A percentile compares a stretch with the other conserved stretches of the same genome.
Evolutionary conservation across 35 echinoderm and acorn worm species (phyloP).

Genomic region (Hemicentrotus pulcherrimus): DNA sequence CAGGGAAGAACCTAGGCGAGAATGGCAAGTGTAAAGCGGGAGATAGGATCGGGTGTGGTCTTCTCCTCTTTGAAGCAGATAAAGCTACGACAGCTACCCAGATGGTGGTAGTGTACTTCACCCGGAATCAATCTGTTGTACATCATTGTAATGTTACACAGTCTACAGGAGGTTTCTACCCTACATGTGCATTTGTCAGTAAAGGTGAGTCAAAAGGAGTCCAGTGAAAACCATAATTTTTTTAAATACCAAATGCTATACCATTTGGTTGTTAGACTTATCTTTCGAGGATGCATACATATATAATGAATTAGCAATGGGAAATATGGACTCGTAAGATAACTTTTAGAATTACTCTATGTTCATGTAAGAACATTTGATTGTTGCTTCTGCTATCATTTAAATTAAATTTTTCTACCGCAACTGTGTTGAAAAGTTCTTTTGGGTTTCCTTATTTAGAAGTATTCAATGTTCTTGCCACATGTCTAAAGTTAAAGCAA

Average conservation of each 20-base stretch:
- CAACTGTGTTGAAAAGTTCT: too few relatives aligned
- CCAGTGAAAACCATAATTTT: background rate
- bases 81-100: slow-evolving; percentile 21
- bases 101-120: slow-evolving; percentile 89
- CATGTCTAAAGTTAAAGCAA: too few relatives aligned
- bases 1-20: slow-evolving; percentile 68
- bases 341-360: too few relatives aligned
- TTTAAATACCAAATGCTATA: background rate
- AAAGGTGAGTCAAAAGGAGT: slow-evolving; percentile 56
- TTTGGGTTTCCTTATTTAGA: too few relatives aligned
- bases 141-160: slow-evolving; percentile 70
- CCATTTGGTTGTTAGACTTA: background rate
- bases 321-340: too few relatives aligned
- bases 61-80: slow-evolving; percentile 64
- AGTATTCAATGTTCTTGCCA: too few relatives aligned
- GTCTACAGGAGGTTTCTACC: slow-evolving; percentile 88
- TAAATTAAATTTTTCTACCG: too few relatives aligned
- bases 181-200: slow-evolving; percentile 64
- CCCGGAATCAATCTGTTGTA: slow-evolving; percentile 67
- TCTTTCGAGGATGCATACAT: too few relatives aligned
- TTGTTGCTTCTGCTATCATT: too few relatives aligned
- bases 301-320: too few relatives aligned
- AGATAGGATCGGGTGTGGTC: slow-evolving; percentile 87
- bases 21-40: slow-evolving; percentile 61
- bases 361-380: too few relatives aligned